Evolutionary conservation across 2,888 invertebrate species (phyloP), one percentile per base, ranked within the genome.

Genomic region (Pyrocoelia pectoralis): DNA sequence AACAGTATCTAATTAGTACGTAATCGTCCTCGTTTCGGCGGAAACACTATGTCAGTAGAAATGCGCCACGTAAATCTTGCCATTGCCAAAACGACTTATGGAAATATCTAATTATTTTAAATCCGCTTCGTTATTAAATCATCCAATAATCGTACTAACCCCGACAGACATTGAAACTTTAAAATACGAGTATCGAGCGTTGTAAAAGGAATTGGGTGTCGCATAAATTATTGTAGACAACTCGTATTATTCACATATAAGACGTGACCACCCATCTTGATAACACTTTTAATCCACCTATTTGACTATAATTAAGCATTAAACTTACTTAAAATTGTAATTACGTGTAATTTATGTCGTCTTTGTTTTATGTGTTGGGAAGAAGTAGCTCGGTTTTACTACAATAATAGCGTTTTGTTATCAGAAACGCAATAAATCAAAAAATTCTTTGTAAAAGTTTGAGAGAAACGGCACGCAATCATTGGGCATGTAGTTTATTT

Each of bases 401-500:
- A 19, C 9, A 38, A 12, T 50, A 41, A 57, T 38, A 24, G 40
- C 19, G 40, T 19, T 48, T 38, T 41, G 49, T 50, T 57, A 49
- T 12, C 8, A 29, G 40, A 40, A 19, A 15, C 50, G 13, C 56
- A n/a, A 51, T 56, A 61, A 61, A 61, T 61, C 61, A 49, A 56
- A 51, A 56, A 53, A 46, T 57, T 24, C 28, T 56, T 28, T 43
- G 2, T 4, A 61, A 56, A 57, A 62, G 48, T 40, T 48, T 19
- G 13, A 40, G 43, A 46, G 48, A 57, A 57, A 62, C 56, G 56
- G 48, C 62, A 62, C 56, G 62, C 62, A 62, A 62, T 52, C 62
- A 56, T n/a, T 55, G 56, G 48, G 53, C 51, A 48, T 56, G 56
- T 56, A 62, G 62, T 62, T 62, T 57, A 62, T 62, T 62, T 56